phyloP scores from a whole-genome alignment of 53 echinoderm and acorn worm species.

The Zoroaster sp. region DNA sequence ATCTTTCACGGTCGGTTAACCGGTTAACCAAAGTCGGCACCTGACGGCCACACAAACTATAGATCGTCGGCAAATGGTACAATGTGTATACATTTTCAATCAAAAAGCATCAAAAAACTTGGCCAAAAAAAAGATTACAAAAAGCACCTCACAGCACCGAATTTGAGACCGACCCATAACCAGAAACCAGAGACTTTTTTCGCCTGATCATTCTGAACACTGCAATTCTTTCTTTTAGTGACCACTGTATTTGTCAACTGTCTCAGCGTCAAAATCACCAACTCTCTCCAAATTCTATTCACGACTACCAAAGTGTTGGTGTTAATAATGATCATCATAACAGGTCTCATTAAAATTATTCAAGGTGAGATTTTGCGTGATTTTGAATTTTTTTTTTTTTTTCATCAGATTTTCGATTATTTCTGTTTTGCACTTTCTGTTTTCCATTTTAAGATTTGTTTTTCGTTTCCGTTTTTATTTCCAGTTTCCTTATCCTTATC shows the following conservation, averaged over 20 bases:
- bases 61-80: no score
- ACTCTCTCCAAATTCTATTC: neutral
- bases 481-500: neutral
- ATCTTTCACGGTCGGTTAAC: no score
- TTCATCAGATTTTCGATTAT: neutral
- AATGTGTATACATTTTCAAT: no score
- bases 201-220: no score
- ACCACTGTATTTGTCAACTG: constrained; percentile 4
- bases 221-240: neutral
- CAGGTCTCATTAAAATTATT: neutral
- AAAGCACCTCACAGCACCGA: no score
- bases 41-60: no score
- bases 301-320: constrained; percentile 2
- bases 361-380: neutral
- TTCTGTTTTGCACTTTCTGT: neutral
- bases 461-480: neutral
- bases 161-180: no score
- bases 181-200: no score
- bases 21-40: no score
- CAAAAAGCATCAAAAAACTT: no score
- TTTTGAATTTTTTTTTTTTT: neutral
- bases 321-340: neutral
- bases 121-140: no score
- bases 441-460: neutral
- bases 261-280: neutral